Percentiles rank a stretch among this genome's conserved stretches.
Evolutionary conservation across 2,888 invertebrate genomes (phyloP).

Genomic region (Eugnorisma glareosa): DNA sequence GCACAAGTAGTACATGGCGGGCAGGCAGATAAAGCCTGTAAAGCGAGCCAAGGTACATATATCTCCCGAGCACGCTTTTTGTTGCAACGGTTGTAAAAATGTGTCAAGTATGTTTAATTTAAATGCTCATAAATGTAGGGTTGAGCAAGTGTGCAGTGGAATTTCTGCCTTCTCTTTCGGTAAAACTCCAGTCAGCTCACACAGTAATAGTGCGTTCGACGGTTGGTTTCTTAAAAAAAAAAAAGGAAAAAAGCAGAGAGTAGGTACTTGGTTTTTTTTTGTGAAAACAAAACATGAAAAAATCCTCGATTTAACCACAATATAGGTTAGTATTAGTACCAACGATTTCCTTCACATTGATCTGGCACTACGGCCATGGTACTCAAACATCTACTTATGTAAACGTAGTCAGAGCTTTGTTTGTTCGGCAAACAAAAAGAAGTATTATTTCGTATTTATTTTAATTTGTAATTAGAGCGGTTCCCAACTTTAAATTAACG

Average conservation of each 20-base stretch:
- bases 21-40: constrained; percentile 19
- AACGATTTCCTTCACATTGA: neutral
- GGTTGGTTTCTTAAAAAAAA: no score
- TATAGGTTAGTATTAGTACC: neutral
- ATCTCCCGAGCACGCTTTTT: constrained; percentile 29
- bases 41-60: constrained; percentile 3
- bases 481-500: constrained; percentile 19
- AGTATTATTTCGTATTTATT: neutral
- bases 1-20: neutral
- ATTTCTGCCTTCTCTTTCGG: neutral
- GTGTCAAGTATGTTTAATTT: constrained; percentile 54
- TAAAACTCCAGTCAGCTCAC: neutral
- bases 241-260: no score
- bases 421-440: neutral
- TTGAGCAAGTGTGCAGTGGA: constrained; percentile 13
- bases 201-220: neutral
- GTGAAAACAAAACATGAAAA: neutral
- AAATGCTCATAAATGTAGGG: constrained; percentile 51
- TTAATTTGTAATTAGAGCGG: neutral
- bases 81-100: constrained; percentile 55
- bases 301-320: neutral
- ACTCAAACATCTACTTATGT: neutral
- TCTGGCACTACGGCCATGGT: neutral
- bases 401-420: neutral
- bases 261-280: no score